Base-by-base conservation (phyloP, 92 coral and sea anemone species). In the Montipora capitata region DNA sequence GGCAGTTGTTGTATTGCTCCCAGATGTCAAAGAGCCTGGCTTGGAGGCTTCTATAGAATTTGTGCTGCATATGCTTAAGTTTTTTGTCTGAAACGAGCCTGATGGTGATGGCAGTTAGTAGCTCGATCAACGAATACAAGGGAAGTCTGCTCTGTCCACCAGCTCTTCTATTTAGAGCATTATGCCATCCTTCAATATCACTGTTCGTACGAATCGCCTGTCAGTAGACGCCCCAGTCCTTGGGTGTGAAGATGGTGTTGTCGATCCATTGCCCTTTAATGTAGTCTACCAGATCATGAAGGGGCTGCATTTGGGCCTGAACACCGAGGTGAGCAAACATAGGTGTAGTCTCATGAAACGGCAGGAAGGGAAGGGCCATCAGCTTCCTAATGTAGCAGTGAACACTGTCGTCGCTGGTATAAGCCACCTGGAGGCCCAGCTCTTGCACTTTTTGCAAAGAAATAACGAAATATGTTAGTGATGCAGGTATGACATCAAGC, bases 361-460 rank as follows among this genome's bases (percentile, higher is more conserved):
- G 74, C 18, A 84, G 42, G 80, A 83, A 83, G 79, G 74, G 81
- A 18, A 84, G 88, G 59, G 88, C 88, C 80, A 84, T 58, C 17
- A 84, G 63, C 17, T 51, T 17, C 38, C 63, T 12, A 54, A 84
- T 62, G 63, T 84, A 84, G 2, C 18, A 38, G 61, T 72, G 62
- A 0, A 69, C 59, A 7, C 56, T 40, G 7, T 57, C 72, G 7
- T 84, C 81, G 51, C 39, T 16, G 61, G 7, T 27, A n/a, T 83
- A 72, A 5, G 87, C 67, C 15, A 10, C 9, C n/a, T 61, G 40
- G 11, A 84, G 62, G 6, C 81, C 81, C 9, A 84, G 80, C 61
- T 72, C 81, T 62, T 84, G 88, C 15, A 84, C 88, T 73, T 74
- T 20, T 74, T 4, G 5, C 8, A 8, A 16, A 35, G 3, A 76